Evolutionary conservation across 2,113 vertebrate species (phyloP), one percentile per base, ranked within the genome.

Genomic region (Callopanchax toddi): DNA sequence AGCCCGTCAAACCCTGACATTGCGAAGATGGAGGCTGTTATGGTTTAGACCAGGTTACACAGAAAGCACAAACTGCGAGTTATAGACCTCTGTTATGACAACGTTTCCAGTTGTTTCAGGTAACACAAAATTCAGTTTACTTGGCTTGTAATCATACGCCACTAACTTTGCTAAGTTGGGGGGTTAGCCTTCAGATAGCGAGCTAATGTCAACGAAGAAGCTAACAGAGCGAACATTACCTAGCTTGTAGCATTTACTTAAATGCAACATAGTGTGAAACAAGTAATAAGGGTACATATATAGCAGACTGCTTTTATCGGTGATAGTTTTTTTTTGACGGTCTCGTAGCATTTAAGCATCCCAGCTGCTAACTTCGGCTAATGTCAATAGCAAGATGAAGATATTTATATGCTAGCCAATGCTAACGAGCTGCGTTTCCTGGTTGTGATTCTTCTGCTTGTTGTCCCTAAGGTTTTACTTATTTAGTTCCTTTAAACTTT

Each of bases 11-110:
- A 71, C 62, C 46, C 68, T 85, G 85, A 87, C 78, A 86, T 85
- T 89, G 85, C 75, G 66, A 85, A 80, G 82, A 89, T 86, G 87
- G 85, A 86, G 81, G 76, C 84, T 84, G 75, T 83, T 78, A 36
- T 67, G 79, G 56, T 83, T 11, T 88, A 87, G 76, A 70, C 12
- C 55, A 20, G 70, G 58, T 76, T 51, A 57, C 44, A 40, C 2
- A 49, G 49, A 69, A 46, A 82, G 55, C 71, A 58, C 32, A 40
- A 32, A 73, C 74, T 48, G 59, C 63, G 51, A 66, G 52, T 75
- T 74, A 79, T 59, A 20, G 36, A 78, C 44, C 22, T 60, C 36
- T 87, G 82, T 82, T 83, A 86, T 89, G 85, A 83, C 71, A 85
- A 78, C 70, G 73, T 74, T 63, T 74, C 62, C 70, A 76, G 23